phyloP scores from a whole-genome alignment of 2,797 vertebrate species.

The Dallia pectoralis region DNA sequence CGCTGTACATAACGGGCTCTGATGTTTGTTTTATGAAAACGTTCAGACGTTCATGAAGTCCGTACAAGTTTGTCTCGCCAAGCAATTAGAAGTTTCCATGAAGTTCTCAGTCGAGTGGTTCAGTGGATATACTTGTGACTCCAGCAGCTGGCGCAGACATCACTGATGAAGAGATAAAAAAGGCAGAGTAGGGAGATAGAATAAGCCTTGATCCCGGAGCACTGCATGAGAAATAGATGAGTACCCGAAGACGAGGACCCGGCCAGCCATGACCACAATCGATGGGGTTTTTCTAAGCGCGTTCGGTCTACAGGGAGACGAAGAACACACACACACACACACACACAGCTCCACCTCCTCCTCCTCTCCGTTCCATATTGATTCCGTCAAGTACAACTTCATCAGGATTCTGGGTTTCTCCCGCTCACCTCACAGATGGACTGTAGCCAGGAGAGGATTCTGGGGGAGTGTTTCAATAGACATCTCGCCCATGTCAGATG shows the following conservation, averaged over 20 bases:
- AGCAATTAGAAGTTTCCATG: slow-evolving; percentile 54
- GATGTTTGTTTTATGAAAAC: background rate
- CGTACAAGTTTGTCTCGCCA: slow-evolving; percentile 31
- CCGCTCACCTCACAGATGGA: slow-evolving; percentile 48
- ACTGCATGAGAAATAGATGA: slow-evolving; percentile 79
- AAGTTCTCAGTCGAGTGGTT: background rate
- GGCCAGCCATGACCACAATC: slow-evolving; percentile 80
- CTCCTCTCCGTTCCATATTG: slow-evolving; percentile 42
- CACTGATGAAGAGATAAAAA: slow-evolving; percentile 58
- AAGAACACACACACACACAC: slow-evolving; percentile 16
- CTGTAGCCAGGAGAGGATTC: slow-evolving; percentile 39
- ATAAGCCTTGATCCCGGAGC: slow-evolving; percentile 76
- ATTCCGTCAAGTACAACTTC: slow-evolving; percentile 65
- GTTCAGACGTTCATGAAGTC: slow-evolving; percentile 9
- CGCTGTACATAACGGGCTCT: background rate
- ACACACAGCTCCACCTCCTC: slow-evolving; percentile 3
- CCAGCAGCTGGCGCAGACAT: slow-evolving; percentile 50
- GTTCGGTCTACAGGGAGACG: slow-evolving; percentile 72
- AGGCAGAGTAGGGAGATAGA: slow-evolving; percentile 40
- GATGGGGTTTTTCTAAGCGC: slow-evolving; percentile 79
- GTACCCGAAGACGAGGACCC: slow-evolving; percentile 79
- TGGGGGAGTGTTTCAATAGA: slow-evolving; percentile 40
- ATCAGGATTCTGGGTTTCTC: slow-evolving; percentile 70
- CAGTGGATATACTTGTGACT: slow-evolving; percentile 54
- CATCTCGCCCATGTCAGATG: slow-evolving; percentile 41